A percentile compares a stretch with the other conserved stretches of the same genome.
phyloP scores from a whole-genome alignment of 2,888 invertebrate species.

The Caenorhabditis sp. region DNA sequence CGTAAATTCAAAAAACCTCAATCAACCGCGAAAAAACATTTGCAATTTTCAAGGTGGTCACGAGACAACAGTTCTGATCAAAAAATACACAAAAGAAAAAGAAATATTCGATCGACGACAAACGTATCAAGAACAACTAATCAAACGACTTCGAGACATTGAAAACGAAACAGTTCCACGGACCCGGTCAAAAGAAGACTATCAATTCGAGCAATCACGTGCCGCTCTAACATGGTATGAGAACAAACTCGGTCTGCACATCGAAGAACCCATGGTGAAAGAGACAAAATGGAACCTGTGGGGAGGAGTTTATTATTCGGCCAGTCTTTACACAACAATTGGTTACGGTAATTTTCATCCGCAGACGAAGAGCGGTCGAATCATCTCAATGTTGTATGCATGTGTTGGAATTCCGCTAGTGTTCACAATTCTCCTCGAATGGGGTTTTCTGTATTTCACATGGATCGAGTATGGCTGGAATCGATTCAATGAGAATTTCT shows the following conservation, averaged over 20 bases:
- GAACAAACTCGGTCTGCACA: slow-evolving; percentile 45
- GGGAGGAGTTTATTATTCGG: slow-evolving; percentile 61
- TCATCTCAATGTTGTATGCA: slow-evolving; percentile 61
- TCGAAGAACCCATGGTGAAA: slow-evolving; percentile 43
- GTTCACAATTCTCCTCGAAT: slow-evolving; percentile 57
- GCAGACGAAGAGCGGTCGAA: slow-evolving; percentile 50
- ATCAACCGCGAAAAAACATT: too few relatives aligned
- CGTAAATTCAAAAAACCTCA: too few relatives aligned
- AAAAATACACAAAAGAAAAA: slow-evolving; percentile 48
- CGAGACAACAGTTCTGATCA: slow-evolving; percentile 45
- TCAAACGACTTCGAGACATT: slow-evolving; percentile 47
- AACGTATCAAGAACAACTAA: slow-evolving; percentile 55
- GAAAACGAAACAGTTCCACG: slow-evolving; percentile 36
- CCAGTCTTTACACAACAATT: slow-evolving; percentile 62
- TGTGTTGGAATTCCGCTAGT: slow-evolving; percentile 59
- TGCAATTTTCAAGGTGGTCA: slow-evolving; percentile 49
- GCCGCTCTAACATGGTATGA: slow-evolving; percentile 55
- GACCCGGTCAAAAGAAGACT: slow-evolving; percentile 20
- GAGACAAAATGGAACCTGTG: slow-evolving; percentile 60
- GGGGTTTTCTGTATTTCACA: slow-evolving; percentile 61
- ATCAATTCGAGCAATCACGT: slow-evolving; percentile 35
- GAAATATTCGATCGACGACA: slow-evolving; percentile 50
- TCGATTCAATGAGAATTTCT: slow-evolving; percentile 53
- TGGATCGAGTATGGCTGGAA: slow-evolving; percentile 61
- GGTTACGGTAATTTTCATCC: slow-evolving; percentile 61